Base-by-base conservation (phyloP, 37 sponge, comb jelly and placozoan genomes). In the Spongilla lacustris region DNA sequence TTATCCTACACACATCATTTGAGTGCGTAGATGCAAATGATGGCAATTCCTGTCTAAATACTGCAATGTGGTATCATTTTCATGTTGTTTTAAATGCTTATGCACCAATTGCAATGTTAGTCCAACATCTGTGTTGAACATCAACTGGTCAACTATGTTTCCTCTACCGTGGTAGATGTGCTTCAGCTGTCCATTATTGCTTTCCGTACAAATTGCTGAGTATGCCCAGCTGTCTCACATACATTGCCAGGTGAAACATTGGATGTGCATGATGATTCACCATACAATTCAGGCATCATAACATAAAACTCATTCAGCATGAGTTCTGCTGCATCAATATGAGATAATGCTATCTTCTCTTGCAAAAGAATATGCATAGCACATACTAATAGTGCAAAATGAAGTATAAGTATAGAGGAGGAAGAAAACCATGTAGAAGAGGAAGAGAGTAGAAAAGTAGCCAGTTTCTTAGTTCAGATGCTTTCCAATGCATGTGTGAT, bases 161-260 rank as follows among this genome's bases (percentile, higher is more conserved):
- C 27, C 12, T 27, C 27, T 80, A 22, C 75, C 74, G 75, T 87
- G 88, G 34, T 66, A 74, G n/a, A 46, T 25, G 19, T 73, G 70
- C 24, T 68, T 78, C 27, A 78, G 30, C 10, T 71, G 73, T 23
- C 87, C 87, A 80, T 80, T 80, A 1, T 74, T 66, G 67, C 35
- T 69, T 48, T 87, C 88, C 31, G 75, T 81, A 27, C 58, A 66
- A 87, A 87, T 81, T 28, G 88, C 68, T 24, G 88, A 87, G 37
- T 87, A 82, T 13, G 88, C 74, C 88, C 88, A 80, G 75, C 75
- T 71, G 75, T 23, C 81, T 37, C 50, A 87, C 87, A 87, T 75
- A 87, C 36, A 80, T 71, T 27, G 81, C 0, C 0, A 87, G 24
- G 49, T 87, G 87, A 50, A 23, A 72, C 81, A 80, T 79, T 87